Evolutionary conservation across 2,797 vertebrate genomes (phyloP).

Genomic region (Cryptoblepharus egeriae): DNA sequence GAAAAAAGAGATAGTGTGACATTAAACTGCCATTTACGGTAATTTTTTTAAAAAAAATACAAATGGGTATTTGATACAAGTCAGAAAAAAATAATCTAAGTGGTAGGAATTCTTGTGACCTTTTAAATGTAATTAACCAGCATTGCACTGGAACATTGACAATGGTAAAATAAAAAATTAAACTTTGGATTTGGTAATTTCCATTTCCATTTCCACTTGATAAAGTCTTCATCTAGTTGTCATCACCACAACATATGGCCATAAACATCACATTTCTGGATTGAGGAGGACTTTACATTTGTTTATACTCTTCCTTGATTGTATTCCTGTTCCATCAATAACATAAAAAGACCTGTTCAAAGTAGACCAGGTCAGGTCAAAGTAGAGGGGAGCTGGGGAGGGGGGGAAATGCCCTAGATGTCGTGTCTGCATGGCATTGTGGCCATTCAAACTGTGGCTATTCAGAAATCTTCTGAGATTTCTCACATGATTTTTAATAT

Average conservation of each 20-base stretch:
- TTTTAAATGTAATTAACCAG: not conserved
- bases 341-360: too few species aligned
- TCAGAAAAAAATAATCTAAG: not conserved
- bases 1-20: not conserved
- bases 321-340: too few species aligned
- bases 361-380: too few species aligned
- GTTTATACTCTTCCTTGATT: not conserved
- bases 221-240: not conserved
- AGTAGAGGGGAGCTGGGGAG: too few species aligned
- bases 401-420: too few species aligned
- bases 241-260: not conserved
- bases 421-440: too few species aligned
- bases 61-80: not conserved
- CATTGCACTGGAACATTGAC: not conserved
- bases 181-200: not conserved
- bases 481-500: too few species aligned
- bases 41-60: not conserved
- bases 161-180: not conserved
- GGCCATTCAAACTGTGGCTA: too few species aligned
- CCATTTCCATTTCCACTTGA: not conserved
- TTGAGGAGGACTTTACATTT: not conserved
- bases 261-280: not conserved
- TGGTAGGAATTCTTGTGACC: not conserved
- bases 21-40: not conserved
- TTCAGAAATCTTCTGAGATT: too few species aligned